phyloP scores from a whole-genome alignment of 2,888 invertebrate species.

The Kuschelorhynchus macadamiae region DNA sequence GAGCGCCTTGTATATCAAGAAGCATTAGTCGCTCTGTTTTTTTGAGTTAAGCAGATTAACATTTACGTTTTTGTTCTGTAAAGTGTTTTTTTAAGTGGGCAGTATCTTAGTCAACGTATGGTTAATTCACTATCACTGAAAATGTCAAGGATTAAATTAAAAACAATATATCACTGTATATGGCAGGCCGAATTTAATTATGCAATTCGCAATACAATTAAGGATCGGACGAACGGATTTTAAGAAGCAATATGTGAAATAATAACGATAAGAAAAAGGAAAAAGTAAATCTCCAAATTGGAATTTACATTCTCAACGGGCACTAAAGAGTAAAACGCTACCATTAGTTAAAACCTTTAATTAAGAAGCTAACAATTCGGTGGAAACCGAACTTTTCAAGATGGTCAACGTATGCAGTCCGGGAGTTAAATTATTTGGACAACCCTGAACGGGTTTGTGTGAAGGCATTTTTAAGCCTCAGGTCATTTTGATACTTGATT shows the following conservation, averaged over 20 bases:
- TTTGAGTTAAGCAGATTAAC: conserved; percentile 3
- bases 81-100: too few relatives aligned
- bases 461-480: conserved; percentile 39
- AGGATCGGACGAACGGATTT: too few relatives aligned
- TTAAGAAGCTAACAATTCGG: conserved; percentile 13
- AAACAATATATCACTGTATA: conserved; percentile 19
- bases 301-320: conserved; percentile 12
- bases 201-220: conserved; percentile 14
- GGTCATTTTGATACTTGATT: conserved; percentile 40
- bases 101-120: too few relatives aligned
- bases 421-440: conserved; percentile 15
- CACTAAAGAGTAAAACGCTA: too few relatives aligned
- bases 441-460: conserved; percentile 26
- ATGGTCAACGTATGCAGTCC: not conserved
- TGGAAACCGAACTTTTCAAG: conserved; percentile 11
- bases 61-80: not conserved
- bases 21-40: too few relatives aligned
- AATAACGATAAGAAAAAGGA: not conserved
- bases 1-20: not conserved
- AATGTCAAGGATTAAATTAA: conserved; percentile 42
- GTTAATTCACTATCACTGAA: conserved; percentile 15
- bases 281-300: conserved; percentile 6
- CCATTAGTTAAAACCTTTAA: too few relatives aligned
- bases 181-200: conserved; percentile 23
- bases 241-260: too few relatives aligned